Evolutionary conservation across 2,797 vertebrate species (phyloP).

Genomic region (Parauchenoglanis ngamensis): DNA sequence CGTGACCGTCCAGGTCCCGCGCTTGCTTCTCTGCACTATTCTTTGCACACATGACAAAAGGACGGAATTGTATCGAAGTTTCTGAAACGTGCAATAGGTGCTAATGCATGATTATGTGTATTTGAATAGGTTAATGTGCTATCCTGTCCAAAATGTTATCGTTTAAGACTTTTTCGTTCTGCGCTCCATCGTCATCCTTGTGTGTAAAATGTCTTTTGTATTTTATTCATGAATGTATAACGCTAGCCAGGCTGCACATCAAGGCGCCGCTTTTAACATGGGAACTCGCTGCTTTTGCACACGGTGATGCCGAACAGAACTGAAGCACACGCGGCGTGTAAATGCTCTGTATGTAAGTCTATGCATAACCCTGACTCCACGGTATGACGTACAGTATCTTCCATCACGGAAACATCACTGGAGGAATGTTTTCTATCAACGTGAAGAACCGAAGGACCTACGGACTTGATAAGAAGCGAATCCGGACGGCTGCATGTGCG

Average conservation of each 20-base stretch:
- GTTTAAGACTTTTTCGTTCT: constrained; percentile 11
- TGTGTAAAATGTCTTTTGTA: constrained; percentile 24
- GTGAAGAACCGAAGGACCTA: neutral
- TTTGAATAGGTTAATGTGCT: constrained; percentile 57
- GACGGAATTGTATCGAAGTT: constrained; percentile 50
- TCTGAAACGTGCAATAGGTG: constrained; percentile 62
- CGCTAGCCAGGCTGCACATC: constrained; percentile 24
- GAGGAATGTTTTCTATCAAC: neutral
- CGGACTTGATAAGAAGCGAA: neutral
- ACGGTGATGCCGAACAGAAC: neutral
- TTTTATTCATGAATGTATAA: constrained; percentile 49
- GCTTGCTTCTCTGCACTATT: constrained; percentile 54
- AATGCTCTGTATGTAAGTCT: constrained; percentile 4
- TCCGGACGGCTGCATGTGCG: neutral
- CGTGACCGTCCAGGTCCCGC: neutral
- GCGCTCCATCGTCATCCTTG: neutral
- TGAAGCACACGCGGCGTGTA: neutral
- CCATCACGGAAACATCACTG: neutral
- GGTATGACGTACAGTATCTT: neutral
- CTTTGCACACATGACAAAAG: constrained; percentile 27
- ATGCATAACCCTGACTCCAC: constrained; percentile 11
- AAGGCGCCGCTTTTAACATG: neutral
- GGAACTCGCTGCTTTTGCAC: constrained; percentile 21
- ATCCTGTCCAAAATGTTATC: constrained; percentile 42
- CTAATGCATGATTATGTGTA: constrained; percentile 71